phyloP scores from a whole-genome alignment of 1,140 invertebrate species.

The Zaprionus nigranus region DNA sequence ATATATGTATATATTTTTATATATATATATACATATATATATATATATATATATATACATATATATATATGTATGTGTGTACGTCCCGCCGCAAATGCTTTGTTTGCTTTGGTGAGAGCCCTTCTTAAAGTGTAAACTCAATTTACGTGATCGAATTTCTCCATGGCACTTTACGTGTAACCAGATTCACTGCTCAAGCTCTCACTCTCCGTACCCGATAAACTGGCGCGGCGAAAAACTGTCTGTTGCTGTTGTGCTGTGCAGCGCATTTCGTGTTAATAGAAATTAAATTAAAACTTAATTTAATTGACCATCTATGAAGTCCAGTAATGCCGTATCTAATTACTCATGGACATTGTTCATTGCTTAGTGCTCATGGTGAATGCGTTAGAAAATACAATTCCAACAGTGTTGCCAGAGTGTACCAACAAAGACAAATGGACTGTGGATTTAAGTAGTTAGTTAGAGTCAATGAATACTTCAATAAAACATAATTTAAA shows the following conservation, averaged over 20 bases:
- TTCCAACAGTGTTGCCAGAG: neutral
- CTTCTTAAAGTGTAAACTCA: slow-evolving; percentile 65
- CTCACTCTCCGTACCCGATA: no score
- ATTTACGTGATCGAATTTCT: slow-evolving; percentile 75
- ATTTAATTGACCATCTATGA: neutral
- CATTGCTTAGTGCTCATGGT: no score
- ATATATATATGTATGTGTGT: neutral
- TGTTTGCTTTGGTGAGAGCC: slow-evolving; percentile 27
- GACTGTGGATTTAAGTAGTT: no score
- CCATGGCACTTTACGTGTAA: slow-evolving; percentile 32
- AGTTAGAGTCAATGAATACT: no score
- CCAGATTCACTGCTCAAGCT: slow-evolving; percentile 35
- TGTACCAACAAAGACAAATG: no score
- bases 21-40: no score
- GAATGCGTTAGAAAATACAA: no score
- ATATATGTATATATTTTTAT: no score
- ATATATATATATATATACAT: neutral
- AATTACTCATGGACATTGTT: neutral
- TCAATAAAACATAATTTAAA: no score
- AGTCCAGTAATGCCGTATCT: neutral
- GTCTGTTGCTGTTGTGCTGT: neutral
- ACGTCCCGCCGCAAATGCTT: slow-evolving; percentile 62
- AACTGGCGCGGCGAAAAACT: neutral
- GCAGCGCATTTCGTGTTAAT: neutral
- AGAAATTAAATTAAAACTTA: neutral